Evolutionary conservation across 2,797 vertebrate genomes (phyloP).

Genomic region (Paramormyrops hopkinsi): DNA sequence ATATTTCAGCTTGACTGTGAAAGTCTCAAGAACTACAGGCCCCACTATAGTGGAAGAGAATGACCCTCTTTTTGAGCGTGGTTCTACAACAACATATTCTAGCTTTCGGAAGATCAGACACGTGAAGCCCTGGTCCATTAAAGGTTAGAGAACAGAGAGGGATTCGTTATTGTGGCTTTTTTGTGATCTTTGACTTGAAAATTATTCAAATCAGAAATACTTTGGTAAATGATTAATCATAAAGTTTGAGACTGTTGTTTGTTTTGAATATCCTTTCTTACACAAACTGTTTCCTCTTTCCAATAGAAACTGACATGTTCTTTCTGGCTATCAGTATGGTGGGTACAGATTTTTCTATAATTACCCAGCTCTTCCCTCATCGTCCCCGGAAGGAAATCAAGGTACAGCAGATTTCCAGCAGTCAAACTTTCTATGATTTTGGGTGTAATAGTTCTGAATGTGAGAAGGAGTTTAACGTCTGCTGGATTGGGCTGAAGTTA

Average conservation of each 20-base stretch:
- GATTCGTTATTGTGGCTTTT: neutral
- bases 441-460: neutral
- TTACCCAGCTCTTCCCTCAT: slow-evolving; percentile 87
- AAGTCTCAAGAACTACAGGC: slow-evolving; percentile 80
- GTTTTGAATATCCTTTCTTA: neutral
- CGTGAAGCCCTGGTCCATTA: slow-evolving; percentile 83
- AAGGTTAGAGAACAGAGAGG: slow-evolving; percentile 62
- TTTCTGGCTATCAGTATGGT: slow-evolving; percentile 96
- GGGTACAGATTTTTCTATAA: slow-evolving; percentile 96
- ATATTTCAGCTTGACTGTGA: slow-evolving; percentile 82
- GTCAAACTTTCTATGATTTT: too few species aligned
- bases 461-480: neutral
- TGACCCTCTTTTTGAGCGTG: slow-evolving; percentile 92
- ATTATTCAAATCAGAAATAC: neutral
- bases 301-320: slow-evolving; percentile 93
- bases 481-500: neutral
- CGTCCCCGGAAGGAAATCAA: slow-evolving; percentile 89
- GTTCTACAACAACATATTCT: slow-evolving; percentile 91
- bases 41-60: slow-evolving; percentile 76
- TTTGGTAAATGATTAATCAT: neutral
- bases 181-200: neutral
- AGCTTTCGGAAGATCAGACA: slow-evolving; percentile 84
- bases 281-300: neutral
- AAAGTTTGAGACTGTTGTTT: neutral
- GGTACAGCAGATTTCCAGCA: slow-evolving; percentile 53